Evolutionary conservation across 2,113 vertebrate genomes (phyloP).

Genomic region (Bos indicus): DNA sequence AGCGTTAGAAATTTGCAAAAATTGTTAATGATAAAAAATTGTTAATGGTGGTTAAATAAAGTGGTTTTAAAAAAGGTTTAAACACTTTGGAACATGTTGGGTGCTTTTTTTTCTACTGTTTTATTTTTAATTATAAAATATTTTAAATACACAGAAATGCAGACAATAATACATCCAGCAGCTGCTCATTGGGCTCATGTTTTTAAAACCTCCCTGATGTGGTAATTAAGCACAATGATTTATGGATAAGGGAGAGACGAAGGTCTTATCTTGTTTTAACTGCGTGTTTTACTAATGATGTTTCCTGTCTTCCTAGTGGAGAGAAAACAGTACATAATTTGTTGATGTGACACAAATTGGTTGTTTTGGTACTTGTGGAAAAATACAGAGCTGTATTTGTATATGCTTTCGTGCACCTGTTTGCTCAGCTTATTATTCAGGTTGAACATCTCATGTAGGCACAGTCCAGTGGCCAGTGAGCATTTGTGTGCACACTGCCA

Average conservation of each 20-base stretch:
- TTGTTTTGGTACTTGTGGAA: conserved; percentile 4
- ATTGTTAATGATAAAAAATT: background rate
- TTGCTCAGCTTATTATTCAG: background rate
- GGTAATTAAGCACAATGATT: background rate
- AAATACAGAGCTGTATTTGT: background rate
- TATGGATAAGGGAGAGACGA: background rate
- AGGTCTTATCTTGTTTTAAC: background rate
- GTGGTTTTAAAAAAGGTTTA: background rate
- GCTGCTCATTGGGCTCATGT: background rate
- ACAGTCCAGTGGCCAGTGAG: background rate
- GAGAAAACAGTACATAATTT: conserved; percentile 42
- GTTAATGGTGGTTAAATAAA: background rate
- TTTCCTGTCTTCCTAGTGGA: background rate
- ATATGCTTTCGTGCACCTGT: background rate
- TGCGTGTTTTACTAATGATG: background rate
- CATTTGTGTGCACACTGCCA: background rate
- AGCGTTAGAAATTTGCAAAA: conserved; percentile 6
- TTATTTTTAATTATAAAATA: conserved; percentile 27
- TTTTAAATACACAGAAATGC: background rate
- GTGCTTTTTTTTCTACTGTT: background rate
- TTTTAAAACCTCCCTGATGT: conserved; percentile 1
- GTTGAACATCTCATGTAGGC: background rate
- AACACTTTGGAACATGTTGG: background rate
- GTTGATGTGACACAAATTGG: background rate
- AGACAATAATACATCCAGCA: background rate